These are phyloP conservation scores for Palloptera scutellata DNA, from an alignment of 2,888 invertebrate genomes.

Conservation along the genomic window DNA sequence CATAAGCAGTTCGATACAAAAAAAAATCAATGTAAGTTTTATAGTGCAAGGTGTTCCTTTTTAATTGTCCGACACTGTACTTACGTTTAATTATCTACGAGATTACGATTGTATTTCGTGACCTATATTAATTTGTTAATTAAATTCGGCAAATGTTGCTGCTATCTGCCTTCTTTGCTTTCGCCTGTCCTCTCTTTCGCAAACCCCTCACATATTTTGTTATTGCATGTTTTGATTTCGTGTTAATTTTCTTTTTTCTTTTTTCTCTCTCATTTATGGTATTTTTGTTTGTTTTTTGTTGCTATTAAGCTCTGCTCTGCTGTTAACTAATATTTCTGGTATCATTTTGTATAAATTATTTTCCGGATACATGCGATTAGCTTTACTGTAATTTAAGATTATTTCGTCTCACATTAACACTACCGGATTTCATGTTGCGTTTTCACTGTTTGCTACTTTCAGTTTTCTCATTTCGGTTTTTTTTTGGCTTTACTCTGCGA, in stretches of 20 bases:
- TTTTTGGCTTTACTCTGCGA: conserved; percentile 4
- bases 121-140: too few relatives aligned
- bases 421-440: conserved; percentile 27
- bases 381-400: conserved; percentile 41
- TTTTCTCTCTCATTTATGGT: background rate
- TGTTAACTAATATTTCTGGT: conserved; percentile 4
- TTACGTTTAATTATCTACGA: background rate
- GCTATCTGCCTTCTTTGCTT: too few relatives aligned
- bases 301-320: background rate
- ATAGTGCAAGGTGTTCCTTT: too few relatives aligned
- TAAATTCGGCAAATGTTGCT: too few relatives aligned
- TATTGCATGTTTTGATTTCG: conserved; percentile 5
- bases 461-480: conserved; percentile 14
- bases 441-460: background rate
- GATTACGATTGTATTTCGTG: background rate
- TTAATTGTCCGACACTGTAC: background rate
- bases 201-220: background rate
- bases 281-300: background rate
- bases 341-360: conserved; percentile 52
- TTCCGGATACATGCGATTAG: conserved; percentile 63
- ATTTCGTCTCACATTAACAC: conserved; percentile 26
- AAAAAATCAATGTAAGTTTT: too few relatives aligned
- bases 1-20: too few relatives aligned
- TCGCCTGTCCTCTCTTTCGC: background rate
- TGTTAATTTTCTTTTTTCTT: background rate